A percentile compares a stretch with the other conserved stretches of the same genome.
phyloP scores from a whole-genome alignment of 2,113 vertebrate species.

The Melanostigma gelatinosum region DNA sequence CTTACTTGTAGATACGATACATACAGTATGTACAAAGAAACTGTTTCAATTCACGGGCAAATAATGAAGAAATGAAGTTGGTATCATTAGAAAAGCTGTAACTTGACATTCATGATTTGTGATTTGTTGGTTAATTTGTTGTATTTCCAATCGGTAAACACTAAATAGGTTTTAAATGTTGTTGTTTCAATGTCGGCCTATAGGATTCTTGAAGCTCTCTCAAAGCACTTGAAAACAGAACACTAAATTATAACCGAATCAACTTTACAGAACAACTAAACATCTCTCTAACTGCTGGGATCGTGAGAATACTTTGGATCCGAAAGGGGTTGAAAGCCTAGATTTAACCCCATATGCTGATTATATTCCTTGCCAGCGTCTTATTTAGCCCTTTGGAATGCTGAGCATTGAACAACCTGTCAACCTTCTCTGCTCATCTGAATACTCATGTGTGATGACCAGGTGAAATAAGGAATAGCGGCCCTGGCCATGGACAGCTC shows the following conservation, averaged over 20 bases:
- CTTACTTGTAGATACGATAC: neutral
- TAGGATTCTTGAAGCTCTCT: neutral
- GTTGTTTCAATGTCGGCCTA: neutral
- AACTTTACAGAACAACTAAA: neutral
- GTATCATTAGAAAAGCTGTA: neutral
- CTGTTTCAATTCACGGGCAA: neutral
- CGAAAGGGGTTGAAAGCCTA: neutral
- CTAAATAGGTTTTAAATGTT: neutral
- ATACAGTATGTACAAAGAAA: neutral
- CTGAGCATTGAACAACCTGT: conserved; percentile 19
- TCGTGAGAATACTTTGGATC: neutral
- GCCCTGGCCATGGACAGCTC: conserved; percentile 25
- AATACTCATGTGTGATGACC: conserved; percentile 37
- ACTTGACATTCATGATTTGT: neutral
- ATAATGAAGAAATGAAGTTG: neutral
- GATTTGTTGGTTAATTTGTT: neutral
- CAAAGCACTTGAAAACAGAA: neutral
- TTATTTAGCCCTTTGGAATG: neutral
- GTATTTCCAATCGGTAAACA: neutral
- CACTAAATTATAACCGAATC: neutral
- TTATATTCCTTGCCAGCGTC: neutral
- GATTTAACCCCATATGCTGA: neutral
- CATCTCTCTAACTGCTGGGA: neutral
- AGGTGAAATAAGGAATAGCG: conserved; percentile 52
- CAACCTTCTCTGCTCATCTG: conserved; percentile 12